Percentiles rank a stretch among this genome's conserved stretches.
Conservation (phyloP, 2,888 invertebrate species). For the Magallana nippona region DNA sequence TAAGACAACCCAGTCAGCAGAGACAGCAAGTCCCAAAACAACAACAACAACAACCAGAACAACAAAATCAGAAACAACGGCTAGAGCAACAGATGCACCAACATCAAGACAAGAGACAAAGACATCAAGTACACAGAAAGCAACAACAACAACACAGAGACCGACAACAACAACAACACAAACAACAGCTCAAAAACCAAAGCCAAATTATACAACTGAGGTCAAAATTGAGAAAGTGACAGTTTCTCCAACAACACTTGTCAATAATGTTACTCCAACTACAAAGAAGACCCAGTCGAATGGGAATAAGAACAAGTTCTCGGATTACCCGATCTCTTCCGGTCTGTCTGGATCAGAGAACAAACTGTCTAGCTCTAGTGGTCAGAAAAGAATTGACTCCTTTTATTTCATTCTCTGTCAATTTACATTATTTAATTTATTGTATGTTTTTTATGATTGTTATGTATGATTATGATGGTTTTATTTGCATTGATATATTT, state of each 20-base stretch:
- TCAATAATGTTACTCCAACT: neutral
- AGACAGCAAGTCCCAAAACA: neutral
- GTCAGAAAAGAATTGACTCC: neutral
- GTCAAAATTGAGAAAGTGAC: neutral
- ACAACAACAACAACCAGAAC: conserved; percentile 12
- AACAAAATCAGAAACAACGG: conserved; percentile 20
- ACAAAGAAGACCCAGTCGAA: neutral
- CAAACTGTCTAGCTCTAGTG: conserved; percentile 1
- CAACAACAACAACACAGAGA: conserved; percentile 14
- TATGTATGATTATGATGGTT: neutral
- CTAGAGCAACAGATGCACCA: neutral
- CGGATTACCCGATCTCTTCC: neutral
- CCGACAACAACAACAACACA: conserved; percentile 21
- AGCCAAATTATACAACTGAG: neutral
- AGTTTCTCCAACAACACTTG: conserved; percentile 1
- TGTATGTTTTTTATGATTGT: neutral
- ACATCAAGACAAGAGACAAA: neutral
- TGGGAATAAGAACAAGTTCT: neutral
- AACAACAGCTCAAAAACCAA: neutral
- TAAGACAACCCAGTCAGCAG: neutral
- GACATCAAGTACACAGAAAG: neutral
- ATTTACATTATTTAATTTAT: neutral
- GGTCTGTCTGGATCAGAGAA: neutral
- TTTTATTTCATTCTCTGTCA: neutral
- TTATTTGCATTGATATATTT: too few species aligned